Base-by-base conservation (phyloP, 2,113 vertebrate species). In the Brachyistius frenatus region DNA sequence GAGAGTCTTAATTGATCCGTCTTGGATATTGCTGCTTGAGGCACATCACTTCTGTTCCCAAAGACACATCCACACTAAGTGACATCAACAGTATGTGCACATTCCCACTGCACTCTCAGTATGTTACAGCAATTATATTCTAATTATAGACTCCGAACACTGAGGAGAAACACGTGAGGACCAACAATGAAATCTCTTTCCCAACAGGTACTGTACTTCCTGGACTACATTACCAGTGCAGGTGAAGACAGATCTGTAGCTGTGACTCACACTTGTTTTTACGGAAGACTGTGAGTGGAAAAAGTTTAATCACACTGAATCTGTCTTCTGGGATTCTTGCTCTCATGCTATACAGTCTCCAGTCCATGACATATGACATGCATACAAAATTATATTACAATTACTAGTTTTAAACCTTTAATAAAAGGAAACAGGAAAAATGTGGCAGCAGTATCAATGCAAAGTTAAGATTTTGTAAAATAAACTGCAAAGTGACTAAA, bases 1-100 rank as follows among this genome's bases (percentile, higher is more conserved):
- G 57, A 15, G 50, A 61, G 15, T 35, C 72, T 53, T 56, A 66
- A 79, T 57, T 81, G 76, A 79, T 63, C 77, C 44, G 13, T 73
- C 46, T 35, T 41, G 23, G 32, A 70, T 55, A 60, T 23, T 50
- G 35, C 54, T 71, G 55, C n/a, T 39, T 52, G 1, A 61, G 30
- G 36, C 6, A 0, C 39, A 61, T 70, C 5, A 44, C 50, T 23
- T 76, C 11, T 10, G 66, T 73, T 81, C 30, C 23, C 47, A 46
- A 55, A 10, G 31, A 61, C 31, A 69, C 10, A 9, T 41, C 16
- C 16, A 60, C 4, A 15, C 47, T 66, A 30, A 72, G n/a, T 58
- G 37, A 74, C 10, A 14, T 70, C 47, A 58, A 5, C 60, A 63
- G 16, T 4, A 66, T 7, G 32, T 35, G 32, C n/a, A 64, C 16